A percentile compares a stretch with the other conserved stretches of the same genome.
These are phyloP conservation scores for Drosophila carrolli DNA, from an alignment of 1,140 invertebrate genomes.

Conservation along the genomic window DNA sequence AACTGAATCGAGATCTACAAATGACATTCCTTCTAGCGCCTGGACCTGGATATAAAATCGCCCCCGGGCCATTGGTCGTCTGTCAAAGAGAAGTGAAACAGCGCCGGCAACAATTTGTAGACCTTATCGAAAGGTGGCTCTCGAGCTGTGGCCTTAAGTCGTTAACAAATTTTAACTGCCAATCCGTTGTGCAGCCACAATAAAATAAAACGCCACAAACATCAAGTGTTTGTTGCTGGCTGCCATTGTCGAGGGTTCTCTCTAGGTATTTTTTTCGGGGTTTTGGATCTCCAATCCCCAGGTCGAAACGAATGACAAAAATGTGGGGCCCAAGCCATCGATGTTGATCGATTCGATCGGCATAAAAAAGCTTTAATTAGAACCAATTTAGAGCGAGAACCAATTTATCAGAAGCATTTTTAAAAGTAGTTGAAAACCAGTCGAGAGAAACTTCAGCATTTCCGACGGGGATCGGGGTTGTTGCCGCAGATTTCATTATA, in stretches of 20 bases:
- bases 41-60: slow-evolving; percentile 40
- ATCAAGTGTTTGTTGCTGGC: slow-evolving; percentile 76
- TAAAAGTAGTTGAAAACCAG: slow-evolving; percentile 82
- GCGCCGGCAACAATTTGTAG: slow-evolving; percentile 35
- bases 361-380: slow-evolving; percentile 78
- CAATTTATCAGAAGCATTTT: slow-evolving; percentile 83
- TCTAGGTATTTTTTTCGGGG: slow-evolving; percentile 9
- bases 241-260: slow-evolving; percentile 54
- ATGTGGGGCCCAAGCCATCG: slow-evolving; percentile 39
- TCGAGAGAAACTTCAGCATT: slow-evolving; percentile 75
- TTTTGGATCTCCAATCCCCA: slow-evolving; percentile 40
- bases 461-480: slow-evolving; percentile 38
- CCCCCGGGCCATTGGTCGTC: slow-evolving; percentile 58
- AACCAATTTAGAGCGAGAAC: slow-evolving; percentile 81
- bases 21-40: slow-evolving; percentile 76
- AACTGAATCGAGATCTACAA: slow-evolving; percentile 50
- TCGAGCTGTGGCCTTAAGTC: slow-evolving; percentile 73
- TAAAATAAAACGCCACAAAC: slow-evolving; percentile 66
- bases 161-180: slow-evolving; percentile 71
- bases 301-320: slow-evolving; percentile 70
- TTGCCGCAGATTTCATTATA: slow-evolving; percentile 58
- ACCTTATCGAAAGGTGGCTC: slow-evolving; percentile 69
- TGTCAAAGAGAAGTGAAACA: slow-evolving; percentile 67
- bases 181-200: slow-evolving; percentile 68
- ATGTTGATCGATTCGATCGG: slow-evolving; percentile 79